Conservation (phyloP, 2,888 invertebrate genomes). For the Pristionchus fissidentatus region DNA sequence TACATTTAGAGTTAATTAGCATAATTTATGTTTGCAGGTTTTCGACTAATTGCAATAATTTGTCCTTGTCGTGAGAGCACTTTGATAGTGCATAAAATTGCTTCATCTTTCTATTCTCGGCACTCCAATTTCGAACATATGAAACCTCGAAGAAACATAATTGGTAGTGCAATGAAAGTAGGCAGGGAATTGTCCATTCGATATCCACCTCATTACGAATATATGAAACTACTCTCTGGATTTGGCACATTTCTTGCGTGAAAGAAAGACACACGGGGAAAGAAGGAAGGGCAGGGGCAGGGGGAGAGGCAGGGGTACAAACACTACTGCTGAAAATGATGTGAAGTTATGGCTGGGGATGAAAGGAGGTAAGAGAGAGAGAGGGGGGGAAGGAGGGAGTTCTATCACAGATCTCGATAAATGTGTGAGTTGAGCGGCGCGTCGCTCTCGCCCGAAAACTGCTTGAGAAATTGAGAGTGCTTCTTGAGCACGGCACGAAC, state of each 20-base stretch:
- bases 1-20: no score
- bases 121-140: constrained; percentile 9
- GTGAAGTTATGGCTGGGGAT: not conserved
- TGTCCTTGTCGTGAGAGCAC: not conserved
- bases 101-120: not conserved
- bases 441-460: constrained; percentile 63
- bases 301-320: not conserved
- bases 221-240: constrained; percentile 42
- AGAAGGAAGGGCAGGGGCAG: no score
- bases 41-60: no score
- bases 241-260: constrained; percentile 30
- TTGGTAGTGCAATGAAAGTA: not conserved
- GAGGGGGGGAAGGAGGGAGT: not conserved
- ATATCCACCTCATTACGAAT: constrained; percentile 19
- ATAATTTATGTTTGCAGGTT: no score
- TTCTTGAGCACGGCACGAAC: constrained; percentile 60
- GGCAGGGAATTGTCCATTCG: not conserved
- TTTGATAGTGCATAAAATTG: not conserved
- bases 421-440: constrained; percentile 52
- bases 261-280: no score
- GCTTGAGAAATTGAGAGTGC: constrained; percentile 60
- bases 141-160: not conserved
- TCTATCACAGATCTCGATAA: constrained; percentile 38
- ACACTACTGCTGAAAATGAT: constrained; percentile 17
- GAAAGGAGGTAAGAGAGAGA: constrained; percentile 14